These are phyloP conservation scores for Nasonia oneida DNA, from an alignment of 2,888 invertebrate species.

Conservation along the genomic window DNA sequence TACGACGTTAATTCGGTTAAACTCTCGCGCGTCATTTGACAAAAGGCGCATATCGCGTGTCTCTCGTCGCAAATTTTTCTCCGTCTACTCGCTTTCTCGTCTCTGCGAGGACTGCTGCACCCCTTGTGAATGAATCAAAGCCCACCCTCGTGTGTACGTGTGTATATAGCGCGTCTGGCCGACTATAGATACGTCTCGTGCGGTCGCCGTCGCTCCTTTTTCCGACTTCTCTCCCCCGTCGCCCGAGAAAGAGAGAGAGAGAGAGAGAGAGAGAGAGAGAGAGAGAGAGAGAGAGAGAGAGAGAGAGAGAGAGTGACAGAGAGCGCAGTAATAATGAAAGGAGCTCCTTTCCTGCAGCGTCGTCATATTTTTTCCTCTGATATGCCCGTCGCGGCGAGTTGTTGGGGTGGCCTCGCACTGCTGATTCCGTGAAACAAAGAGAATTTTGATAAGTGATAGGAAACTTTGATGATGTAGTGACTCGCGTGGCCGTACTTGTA, in stretches of 20 bases:
- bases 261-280: background rate
- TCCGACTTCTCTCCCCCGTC: background rate
- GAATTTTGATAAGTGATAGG: slow-evolving; percentile 18
- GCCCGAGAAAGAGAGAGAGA: slow-evolving; percentile 9
- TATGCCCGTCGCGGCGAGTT: background rate
- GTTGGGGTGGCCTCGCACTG: slow-evolving; percentile 43
- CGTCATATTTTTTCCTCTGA: slow-evolving; percentile 54
- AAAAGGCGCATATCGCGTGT: slow-evolving; percentile 18
- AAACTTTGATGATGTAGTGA: background rate
- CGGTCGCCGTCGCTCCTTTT: slow-evolving; percentile 6
- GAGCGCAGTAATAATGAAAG: slow-evolving; percentile 59
- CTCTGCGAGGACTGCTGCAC: slow-evolving; percentile 14
- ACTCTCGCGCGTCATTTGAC: slow-evolving; percentile 44
- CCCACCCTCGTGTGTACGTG: slow-evolving; percentile 2
- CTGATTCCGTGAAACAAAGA: slow-evolving; percentile 1
- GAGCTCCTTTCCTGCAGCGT: slow-evolving; percentile 57
- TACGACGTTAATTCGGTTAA: slow-evolving; percentile 49
- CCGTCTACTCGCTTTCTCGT: background rate
- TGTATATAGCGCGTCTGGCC: background rate
- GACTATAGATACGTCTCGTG: slow-evolving; percentile 5
- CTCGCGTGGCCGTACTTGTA: background rate
- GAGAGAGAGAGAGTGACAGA: background rate
- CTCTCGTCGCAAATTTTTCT: slow-evolving; percentile 33
- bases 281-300: background rate
- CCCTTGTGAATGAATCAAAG: slow-evolving; percentile 58